phyloP scores from a whole-genome alignment of 2,113 vertebrate species.

The Sapayoa aenigma region DNA sequence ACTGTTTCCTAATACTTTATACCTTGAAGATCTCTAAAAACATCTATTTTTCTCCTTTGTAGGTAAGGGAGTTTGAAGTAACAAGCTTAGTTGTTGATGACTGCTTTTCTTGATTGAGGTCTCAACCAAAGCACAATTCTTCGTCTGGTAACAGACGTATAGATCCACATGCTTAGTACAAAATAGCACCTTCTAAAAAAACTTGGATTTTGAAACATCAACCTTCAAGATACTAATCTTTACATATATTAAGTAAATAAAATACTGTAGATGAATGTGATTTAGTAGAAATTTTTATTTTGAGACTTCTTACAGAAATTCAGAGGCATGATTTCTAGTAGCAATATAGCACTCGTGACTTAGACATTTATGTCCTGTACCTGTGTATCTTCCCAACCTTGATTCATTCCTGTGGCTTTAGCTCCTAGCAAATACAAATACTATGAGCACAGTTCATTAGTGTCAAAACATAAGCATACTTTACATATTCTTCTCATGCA shows the following conservation, averaged over 20 bases:
- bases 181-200: neutral
- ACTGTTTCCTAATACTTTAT: neutral
- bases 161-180: neutral
- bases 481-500: neutral
- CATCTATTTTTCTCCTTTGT: neutral
- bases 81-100: neutral
- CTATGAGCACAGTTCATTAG: neutral
- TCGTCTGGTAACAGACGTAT: neutral
- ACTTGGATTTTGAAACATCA: neutral
- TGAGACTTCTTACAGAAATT: neutral
- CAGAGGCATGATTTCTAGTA: neutral
- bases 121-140: neutral
- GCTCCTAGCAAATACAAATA: neutral
- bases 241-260: neutral
- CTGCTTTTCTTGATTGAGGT: neutral
- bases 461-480: conserved; percentile 16
- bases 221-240: neutral
- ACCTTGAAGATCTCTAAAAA: neutral
- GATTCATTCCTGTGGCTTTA: neutral
- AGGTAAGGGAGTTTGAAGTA: neutral
- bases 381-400: neutral
- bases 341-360: neutral
- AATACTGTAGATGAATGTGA: neutral
- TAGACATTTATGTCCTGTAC: neutral
- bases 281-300: neutral